Conservation (phyloP, 2,113 vertebrate species). For the Azemiops feae region DNA sequence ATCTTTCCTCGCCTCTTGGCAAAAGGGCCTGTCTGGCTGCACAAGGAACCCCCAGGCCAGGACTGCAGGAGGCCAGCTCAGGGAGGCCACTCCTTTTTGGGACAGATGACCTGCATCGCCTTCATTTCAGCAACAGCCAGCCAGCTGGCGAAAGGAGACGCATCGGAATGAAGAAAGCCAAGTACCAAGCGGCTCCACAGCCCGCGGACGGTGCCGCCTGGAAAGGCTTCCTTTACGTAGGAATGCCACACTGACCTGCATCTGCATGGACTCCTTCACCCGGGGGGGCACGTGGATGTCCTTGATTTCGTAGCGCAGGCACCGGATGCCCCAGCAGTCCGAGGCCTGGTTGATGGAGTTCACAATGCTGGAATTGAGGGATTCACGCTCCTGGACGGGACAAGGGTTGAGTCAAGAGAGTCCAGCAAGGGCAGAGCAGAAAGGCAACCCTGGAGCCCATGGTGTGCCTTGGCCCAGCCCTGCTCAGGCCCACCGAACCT, state of each 20-base stretch:
- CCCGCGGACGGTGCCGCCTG: rapidly evolving
- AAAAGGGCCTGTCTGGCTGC: neutral
- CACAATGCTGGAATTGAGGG: conserved; percentile 89
- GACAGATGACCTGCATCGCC: neutral
- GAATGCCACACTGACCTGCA: conserved; percentile 80
- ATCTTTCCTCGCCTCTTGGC: neutral
- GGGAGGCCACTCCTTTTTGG: neutral
- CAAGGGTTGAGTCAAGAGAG: neutral
- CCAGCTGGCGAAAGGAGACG: neutral
- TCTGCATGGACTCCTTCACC: conserved; percentile 97
- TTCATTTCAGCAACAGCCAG: neutral
- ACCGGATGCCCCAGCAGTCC: conserved; percentile 93
- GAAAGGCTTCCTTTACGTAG: rapidly evolving
- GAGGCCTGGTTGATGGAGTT: conserved; percentile 95
- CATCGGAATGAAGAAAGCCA: rapidly evolving
- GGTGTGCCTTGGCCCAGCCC: neutral
- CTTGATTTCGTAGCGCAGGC: conserved; percentile 96
- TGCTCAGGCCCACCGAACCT: neutral
- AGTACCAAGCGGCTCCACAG: rapidly evolving
- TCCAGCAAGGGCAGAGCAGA: neutral
- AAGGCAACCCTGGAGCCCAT: neutral
- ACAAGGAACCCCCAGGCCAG: no score
- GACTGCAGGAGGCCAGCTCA: rapidly evolving
- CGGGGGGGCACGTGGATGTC: conserved; percentile 94
- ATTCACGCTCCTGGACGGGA: conserved; percentile 86